Conservation (phyloP, 2,797 vertebrate genomes). For the Denticeps clupeoides region DNA sequence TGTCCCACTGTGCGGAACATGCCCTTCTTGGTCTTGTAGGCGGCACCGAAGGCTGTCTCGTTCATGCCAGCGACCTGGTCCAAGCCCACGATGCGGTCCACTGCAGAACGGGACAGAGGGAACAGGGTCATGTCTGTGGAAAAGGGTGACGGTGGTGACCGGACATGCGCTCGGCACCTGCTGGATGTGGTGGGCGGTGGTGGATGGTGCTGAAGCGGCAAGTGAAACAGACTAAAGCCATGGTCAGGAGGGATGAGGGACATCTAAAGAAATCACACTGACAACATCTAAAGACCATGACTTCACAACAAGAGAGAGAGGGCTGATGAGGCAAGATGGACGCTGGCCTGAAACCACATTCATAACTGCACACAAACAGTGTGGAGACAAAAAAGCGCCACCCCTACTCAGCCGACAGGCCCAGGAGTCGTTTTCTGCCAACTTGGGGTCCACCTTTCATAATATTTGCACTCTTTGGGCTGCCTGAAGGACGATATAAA, state of each 20-base stretch:
- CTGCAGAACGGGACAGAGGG: constrained; percentile 43
- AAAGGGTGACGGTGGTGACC: too few species aligned
- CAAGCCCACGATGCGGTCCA: constrained; percentile 93
- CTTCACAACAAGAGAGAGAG: not conserved
- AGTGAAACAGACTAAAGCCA: not conserved
- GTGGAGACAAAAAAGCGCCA: too few species aligned
- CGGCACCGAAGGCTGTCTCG: constrained; percentile 86
- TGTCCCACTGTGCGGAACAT: constrained; percentile 96
- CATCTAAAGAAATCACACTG: not conserved
- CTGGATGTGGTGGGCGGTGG: too few species aligned
- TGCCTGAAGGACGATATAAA: too few species aligned
- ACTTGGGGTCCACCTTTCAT: too few species aligned
- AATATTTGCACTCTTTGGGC: too few species aligned
- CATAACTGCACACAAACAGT: too few species aligned
- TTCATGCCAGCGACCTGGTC: constrained; percentile 96
- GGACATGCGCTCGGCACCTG: too few species aligned
- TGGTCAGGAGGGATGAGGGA: not conserved
- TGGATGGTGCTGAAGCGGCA: too few species aligned
- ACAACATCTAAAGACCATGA: not conserved
- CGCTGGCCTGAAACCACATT: too few species aligned
- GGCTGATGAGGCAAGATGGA: not conserved
- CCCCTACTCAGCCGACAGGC: too few species aligned
- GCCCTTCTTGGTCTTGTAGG: constrained; percentile 95
- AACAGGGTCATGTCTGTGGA: not conserved
- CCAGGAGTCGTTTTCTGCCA: too few species aligned